Evolutionary conservation across 2,113 vertebrate genomes (phyloP), one percentile per base, ranked within the genome.

Genomic region (Cardinalis cardinalis): DNA sequence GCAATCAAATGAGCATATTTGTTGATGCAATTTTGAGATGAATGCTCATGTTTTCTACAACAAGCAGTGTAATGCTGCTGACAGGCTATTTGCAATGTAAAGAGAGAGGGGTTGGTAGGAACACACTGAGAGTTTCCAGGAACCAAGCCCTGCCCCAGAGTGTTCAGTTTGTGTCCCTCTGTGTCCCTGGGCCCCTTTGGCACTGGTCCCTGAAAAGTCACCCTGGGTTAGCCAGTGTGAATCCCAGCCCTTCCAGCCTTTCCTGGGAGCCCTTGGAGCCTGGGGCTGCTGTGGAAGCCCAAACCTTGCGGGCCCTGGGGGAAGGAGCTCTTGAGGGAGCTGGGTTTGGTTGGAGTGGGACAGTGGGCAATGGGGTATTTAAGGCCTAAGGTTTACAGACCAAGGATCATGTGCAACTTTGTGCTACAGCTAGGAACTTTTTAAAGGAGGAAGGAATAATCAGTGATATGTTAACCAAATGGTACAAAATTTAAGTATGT

Each of bases 241-340:
- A 23, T 79, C 18, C 3, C 12, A 8, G 6, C 26, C 8, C 16
- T 58, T 4, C 1, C 19, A 41, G 0, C 0, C 0, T 43, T 86
- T 81, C 34, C 24, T 3, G 13, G 34, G 60, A 58, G 32, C 66
- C 34, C 5, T 23, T 52, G 61, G 36, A 76, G 20, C 0, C 4
- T 38, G 2, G 21, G 56, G 8, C 43, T 48, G 58, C 76, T n/a
- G 1, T 32, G 48, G 48, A 15, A 74, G 40, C 16, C 21, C 78
- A 84, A 25, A 25, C 23, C 17, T 74, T 36, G 38, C 70, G 71
- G 61, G 4, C 9, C 3, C 10, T 40, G 32, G 11, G 15, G 41
- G 43, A 55, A 34, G 66, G 60, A 88, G 2, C 56, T 53, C 40
- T 1, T 38, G 6, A 20, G 36, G 46, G 19, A 46, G 21, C 44